Conservation (phyloP, 2,888 invertebrate genomes). For the Eupithecia subumbrata region DNA sequence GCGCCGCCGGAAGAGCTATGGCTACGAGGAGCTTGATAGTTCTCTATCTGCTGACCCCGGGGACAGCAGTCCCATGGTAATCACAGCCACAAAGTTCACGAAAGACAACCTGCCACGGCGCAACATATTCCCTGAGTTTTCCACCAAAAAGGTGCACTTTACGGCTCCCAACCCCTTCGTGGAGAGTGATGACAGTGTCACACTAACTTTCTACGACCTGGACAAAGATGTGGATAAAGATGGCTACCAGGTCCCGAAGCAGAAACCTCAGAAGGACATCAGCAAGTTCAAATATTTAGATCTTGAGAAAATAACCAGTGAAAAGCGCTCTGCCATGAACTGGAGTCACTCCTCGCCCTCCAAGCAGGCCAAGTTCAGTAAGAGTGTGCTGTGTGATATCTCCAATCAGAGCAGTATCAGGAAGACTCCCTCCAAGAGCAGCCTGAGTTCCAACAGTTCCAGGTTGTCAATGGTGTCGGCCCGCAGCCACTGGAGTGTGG, state of each 20-base stretch:
- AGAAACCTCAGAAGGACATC: slow-evolving; percentile 62
- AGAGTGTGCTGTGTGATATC: slow-evolving; percentile 66
- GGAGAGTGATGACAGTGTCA: slow-evolving; percentile 81
- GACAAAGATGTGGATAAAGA: slow-evolving; percentile 64
- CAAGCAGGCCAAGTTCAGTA: slow-evolving; percentile 68
- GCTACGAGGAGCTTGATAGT: slow-evolving; percentile 84
- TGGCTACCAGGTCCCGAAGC: slow-evolving; percentile 58
- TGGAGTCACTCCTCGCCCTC: slow-evolving; percentile 75
- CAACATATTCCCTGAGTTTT: slow-evolving; percentile 70
- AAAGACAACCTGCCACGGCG: slow-evolving; percentile 76
- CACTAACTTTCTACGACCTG: slow-evolving; percentile 77
- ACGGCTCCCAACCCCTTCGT: slow-evolving; percentile 75
- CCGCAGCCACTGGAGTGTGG: slow-evolving; percentile 66
- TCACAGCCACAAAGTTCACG: slow-evolving; percentile 81
- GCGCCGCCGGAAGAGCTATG: slow-evolving; percentile 68
- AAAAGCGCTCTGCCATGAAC: slow-evolving; percentile 66
- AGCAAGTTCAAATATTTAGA: slow-evolving; percentile 78
- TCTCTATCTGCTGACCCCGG: slow-evolving; percentile 84
- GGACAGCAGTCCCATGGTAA: slow-evolving; percentile 75
- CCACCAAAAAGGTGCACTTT: slow-evolving; percentile 77
- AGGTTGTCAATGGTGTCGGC: slow-evolving; percentile 62
- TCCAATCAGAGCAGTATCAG: slow-evolving; percentile 64
- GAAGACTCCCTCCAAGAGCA: slow-evolving; percentile 75
- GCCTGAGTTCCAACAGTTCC: slow-evolving; percentile 68
- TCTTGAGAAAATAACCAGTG: slow-evolving; percentile 65